Conservation (phyloP, 1,140 invertebrate species). For the Drosophila subpulchrella region DNA sequence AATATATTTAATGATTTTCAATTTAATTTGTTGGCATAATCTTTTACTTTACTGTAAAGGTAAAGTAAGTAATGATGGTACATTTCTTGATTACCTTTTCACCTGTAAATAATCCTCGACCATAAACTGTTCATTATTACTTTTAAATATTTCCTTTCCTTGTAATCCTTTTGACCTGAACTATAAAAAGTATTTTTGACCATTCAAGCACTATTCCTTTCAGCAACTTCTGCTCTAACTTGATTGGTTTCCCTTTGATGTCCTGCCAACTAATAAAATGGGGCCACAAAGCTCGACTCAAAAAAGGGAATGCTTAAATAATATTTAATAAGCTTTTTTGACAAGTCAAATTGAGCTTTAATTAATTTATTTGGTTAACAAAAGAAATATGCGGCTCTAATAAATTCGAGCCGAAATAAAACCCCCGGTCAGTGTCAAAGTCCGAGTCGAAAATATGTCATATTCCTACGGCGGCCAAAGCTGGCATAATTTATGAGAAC, state of each 20-base stretch:
- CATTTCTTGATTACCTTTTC: too few relatives aligned
- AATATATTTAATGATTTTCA: not conserved
- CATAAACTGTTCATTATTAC: not conserved
- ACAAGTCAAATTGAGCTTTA: slow-evolving; percentile 71
- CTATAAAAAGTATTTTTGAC: not conserved
- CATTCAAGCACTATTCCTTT: slow-evolving; percentile 5
- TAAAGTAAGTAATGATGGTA: too few relatives aligned
- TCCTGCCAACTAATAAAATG: slow-evolving; percentile 25
- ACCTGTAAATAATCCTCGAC: too few relatives aligned
- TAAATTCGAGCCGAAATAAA: slow-evolving; percentile 39
- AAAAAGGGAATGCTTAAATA: slow-evolving; percentile 15
- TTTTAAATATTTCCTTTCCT: too few relatives aligned
- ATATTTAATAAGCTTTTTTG: slow-evolving; percentile 68
- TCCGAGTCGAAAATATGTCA: slow-evolving; percentile 68
- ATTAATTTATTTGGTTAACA: slow-evolving; percentile 70
- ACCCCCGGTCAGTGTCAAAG: slow-evolving; percentile 37
- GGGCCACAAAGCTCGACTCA: slow-evolving; percentile 5
- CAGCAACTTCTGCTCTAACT: not conserved
- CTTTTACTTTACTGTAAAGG: too few relatives aligned
- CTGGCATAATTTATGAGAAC: slow-evolving; percentile 70
- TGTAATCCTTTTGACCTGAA: not conserved
- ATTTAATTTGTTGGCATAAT: too few relatives aligned
- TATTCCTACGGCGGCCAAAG: slow-evolving; percentile 61
- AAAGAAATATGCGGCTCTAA: slow-evolving; percentile 32
- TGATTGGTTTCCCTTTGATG: slow-evolving; percentile 40